These are phyloP conservation scores for Galendromus occidentalis DNA, from an alignment of 1,140 invertebrate genomes.

Conservation along the genomic window DNA sequence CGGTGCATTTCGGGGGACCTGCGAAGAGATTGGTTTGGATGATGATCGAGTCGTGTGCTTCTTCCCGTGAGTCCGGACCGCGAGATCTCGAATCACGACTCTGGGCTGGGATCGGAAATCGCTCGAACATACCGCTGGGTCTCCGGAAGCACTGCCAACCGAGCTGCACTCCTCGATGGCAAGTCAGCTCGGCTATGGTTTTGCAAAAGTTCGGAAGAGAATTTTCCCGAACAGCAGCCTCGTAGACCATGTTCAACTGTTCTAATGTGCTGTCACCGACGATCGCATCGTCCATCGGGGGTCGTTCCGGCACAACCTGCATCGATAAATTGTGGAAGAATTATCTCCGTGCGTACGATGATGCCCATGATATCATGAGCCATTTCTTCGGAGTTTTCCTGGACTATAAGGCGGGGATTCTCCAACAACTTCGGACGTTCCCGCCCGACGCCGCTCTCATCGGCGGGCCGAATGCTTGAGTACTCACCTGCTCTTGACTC, in stretches of 20 bases:
- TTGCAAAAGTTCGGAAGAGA: neutral
- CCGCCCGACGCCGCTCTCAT: no score
- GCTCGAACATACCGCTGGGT: neutral
- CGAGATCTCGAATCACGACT: no score
- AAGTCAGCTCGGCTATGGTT: neutral
- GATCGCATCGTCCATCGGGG: neutral
- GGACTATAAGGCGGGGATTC: no score
- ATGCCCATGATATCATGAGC: no score
- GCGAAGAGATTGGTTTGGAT: neutral
- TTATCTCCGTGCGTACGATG: no score
- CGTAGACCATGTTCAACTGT: neutral
- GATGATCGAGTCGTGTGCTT: no score
- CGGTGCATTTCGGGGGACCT: neutral
- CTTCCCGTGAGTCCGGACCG: no score
- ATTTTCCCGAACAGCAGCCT: neutral
- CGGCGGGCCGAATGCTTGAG: no score
- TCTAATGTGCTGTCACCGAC: neutral
- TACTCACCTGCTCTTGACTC: no score
- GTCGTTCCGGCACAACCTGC: slow-evolving; percentile 1
- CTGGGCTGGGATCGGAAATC: no score
- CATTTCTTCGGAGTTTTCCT: no score
- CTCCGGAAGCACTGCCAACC: neutral
- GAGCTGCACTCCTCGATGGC: neutral
- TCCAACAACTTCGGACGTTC: no score
- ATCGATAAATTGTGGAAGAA: neutral